Evolutionary conservation across 2,888 invertebrate genomes (phyloP).

Genomic region (Dicranocentrus wangi): DNA sequence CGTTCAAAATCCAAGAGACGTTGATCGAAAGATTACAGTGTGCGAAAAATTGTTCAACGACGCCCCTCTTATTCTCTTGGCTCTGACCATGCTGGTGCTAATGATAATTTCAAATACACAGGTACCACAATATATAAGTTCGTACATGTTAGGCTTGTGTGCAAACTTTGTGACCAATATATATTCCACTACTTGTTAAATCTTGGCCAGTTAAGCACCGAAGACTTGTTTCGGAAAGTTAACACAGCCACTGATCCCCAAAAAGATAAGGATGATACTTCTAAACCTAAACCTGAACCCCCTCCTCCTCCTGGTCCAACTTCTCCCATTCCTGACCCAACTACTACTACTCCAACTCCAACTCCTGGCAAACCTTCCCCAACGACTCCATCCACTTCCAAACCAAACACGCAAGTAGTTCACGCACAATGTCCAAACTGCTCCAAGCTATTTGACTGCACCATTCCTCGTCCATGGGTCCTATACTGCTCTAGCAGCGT

Average conservation of each 20-base stretch:
- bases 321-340: constrained; percentile 2
- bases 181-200: too few relatives aligned
- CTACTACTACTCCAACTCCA: constrained; percentile 3
- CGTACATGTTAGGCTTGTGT: too few relatives aligned
- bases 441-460: not conserved
- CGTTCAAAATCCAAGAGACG: not conserved
- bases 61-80: constrained; percentile 46
- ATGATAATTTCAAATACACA: not conserved
- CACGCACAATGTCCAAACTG: constrained; percentile 42
- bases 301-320: not conserved
- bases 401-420: constrained; percentile 20
- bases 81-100: constrained; percentile 25
- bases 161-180: too few relatives aligned
- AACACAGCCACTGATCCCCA: not conserved
- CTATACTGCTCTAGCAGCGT: not conserved
- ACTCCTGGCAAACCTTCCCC: not conserved
- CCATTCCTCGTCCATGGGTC: constrained; percentile 36
- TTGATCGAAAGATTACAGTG: not conserved
- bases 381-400: not conserved
- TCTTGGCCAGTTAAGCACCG: too few relatives aligned
- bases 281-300: constrained; percentile 1
- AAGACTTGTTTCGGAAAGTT: not conserved
- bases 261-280: not conserved
- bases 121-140: not conserved
- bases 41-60: constrained; percentile 58